A percentile compares a stretch with the other conserved stretches of the same genome.
Evolutionary conservation across 2,888 invertebrate genomes (phyloP).

Genomic region (Drosophila engyochracea): DNA sequence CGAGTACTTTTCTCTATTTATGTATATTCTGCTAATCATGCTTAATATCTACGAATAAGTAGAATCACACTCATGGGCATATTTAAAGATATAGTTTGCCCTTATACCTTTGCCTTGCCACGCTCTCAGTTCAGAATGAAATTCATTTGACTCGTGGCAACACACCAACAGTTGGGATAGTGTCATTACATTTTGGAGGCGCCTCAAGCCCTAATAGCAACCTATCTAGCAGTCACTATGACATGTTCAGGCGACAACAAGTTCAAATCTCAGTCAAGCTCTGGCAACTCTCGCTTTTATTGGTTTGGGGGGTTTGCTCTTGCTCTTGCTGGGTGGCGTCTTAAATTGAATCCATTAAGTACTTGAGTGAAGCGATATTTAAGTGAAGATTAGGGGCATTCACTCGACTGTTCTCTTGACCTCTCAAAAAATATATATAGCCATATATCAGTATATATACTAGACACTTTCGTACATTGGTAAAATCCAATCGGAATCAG

Average conservation of each 20-base stretch:
- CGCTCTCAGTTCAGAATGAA: conserved; percentile 3
- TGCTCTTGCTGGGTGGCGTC: conserved; percentile 36
- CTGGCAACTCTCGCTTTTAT: conserved; percentile 65
- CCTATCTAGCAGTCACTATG: not conserved
- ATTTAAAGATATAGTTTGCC: not conserved
- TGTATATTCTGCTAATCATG: not conserved
- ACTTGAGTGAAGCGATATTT: conserved; percentile 64
- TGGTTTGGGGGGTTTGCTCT: conserved; percentile 40
- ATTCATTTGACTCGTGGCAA: conserved; percentile 1
- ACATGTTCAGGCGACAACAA: conserved; percentile 18
- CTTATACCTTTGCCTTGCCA: conserved; percentile 24
- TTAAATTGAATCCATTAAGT: conserved; percentile 74
- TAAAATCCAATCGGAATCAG: conserved; percentile 1
- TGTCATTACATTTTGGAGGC: conserved; percentile 1
- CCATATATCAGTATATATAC: not conserved
- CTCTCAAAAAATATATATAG: conserved; percentile 9
- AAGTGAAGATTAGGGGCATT: conserved; percentile 41
- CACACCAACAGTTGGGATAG: not conserved
- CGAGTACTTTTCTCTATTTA: not conserved
- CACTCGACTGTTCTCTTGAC: conserved; percentile 18
- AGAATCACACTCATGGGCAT: not conserved
- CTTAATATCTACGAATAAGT: not conserved
- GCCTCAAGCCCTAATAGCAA: conserved; percentile 21
- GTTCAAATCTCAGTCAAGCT: conserved; percentile 37
- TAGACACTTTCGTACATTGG: not conserved